Conservation (phyloP, 2,797 vertebrate species). For the Momotus momota region DNA sequence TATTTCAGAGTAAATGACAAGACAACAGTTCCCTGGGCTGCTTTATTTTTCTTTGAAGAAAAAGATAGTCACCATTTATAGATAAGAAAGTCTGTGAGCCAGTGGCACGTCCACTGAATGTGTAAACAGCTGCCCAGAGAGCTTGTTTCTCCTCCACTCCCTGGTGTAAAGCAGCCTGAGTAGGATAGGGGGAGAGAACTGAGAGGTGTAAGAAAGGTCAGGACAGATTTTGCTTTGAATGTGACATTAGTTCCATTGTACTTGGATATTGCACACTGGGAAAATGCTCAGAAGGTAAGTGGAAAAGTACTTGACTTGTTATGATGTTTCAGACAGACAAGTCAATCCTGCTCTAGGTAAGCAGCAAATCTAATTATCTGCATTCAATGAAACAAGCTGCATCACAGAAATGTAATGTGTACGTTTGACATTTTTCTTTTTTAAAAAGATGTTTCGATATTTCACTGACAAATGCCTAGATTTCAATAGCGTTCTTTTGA, state of each 20-base stretch:
- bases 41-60: constrained; percentile 36
- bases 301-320: background rate
- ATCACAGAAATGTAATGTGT: background rate
- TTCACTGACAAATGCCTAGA: background rate
- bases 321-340: background rate
- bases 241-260: background rate
- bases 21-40: background rate
- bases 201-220: background rate
- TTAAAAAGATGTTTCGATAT: background rate
- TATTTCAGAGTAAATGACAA: background rate
- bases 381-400: background rate
- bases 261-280: background rate
- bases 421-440: background rate
- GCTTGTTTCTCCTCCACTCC: background rate
- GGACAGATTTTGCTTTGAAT: constrained; percentile 1
- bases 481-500: background rate
- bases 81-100: background rate
- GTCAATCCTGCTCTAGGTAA: constrained; percentile 4
- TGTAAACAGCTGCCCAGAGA: background rate
- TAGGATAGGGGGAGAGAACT: background rate
- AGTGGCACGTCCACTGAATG: background rate
- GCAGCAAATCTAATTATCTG: constrained; percentile 26
- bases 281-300: background rate
- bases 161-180: background rate
- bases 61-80: constrained; percentile 23